phyloP scores from a whole-genome alignment of 2,113 vertebrate genomes.

The Rhinolophus sinicus region DNA sequence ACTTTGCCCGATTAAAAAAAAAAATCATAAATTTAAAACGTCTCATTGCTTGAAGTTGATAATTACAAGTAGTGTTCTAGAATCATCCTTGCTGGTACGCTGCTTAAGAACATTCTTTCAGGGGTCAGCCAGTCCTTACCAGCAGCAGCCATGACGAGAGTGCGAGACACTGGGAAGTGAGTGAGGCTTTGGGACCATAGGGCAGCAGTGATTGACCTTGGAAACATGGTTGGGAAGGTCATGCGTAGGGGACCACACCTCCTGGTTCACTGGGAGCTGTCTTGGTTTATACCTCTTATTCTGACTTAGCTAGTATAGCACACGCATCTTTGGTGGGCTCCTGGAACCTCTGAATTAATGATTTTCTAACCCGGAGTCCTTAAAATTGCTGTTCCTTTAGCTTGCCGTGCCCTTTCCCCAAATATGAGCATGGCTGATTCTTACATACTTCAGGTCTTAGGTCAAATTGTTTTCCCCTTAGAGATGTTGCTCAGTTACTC shows the following conservation, averaged over 20 bases:
- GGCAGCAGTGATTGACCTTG: background rate
- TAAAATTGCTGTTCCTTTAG: background rate
- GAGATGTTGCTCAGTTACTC: background rate
- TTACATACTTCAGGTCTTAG: background rate
- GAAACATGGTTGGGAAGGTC: background rate
- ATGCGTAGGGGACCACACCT: background rate
- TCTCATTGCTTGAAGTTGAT: background rate
- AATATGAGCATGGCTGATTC: background rate
- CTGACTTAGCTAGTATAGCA: background rate
- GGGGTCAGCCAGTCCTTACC: background rate
- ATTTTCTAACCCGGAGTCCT: background rate
- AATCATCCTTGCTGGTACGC: background rate
- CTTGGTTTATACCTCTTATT: background rate
- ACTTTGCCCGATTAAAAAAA: background rate
- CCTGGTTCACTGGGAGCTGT: background rate
- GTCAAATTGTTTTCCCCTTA: background rate
- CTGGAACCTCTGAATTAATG: background rate
- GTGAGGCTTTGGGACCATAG: background rate
- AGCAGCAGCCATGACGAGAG: no score
- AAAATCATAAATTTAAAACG: background rate
- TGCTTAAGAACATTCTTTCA: background rate
- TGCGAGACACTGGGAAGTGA: background rate
- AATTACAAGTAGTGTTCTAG: background rate
- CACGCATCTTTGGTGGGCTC: background rate
- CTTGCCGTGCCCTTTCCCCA: background rate